These are phyloP conservation scores for Ophion ellenae DNA, from an alignment of 2,888 invertebrate genomes.

Conservation along the genomic window DNA sequence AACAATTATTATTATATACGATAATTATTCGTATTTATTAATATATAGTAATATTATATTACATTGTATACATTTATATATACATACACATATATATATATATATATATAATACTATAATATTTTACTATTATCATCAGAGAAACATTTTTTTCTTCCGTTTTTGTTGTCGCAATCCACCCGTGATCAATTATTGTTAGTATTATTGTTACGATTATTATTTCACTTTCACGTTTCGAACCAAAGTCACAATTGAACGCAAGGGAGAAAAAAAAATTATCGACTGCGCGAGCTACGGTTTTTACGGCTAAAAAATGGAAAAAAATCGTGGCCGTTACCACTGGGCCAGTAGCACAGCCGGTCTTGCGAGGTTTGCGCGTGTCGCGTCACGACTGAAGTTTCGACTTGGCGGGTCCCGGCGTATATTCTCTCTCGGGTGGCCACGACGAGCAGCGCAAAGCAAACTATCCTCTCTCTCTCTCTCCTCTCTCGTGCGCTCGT, in stretches of 20 bases:
- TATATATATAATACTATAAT: background rate
- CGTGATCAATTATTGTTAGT: slow-evolving; percentile 8
- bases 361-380: slow-evolving; percentile 77
- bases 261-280: background rate
- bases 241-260: background rate
- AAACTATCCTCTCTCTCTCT: slow-evolving; percentile 52
- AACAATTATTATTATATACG: background rate
- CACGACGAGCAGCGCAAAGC: slow-evolving; percentile 54
- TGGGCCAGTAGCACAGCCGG: slow-evolving; percentile 34
- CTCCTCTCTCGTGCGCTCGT: slow-evolving; percentile 55
- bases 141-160: slow-evolving; percentile 26
- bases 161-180: background rate
- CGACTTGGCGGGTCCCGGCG: slow-evolving; percentile 75
- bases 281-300: background rate
- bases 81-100: too few relatives aligned
- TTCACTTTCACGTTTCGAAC: slow-evolving; percentile 11
- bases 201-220: slow-evolving; percentile 10
- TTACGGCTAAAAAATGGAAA: background rate
- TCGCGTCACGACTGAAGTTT: slow-evolving; percentile 82
- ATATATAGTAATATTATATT: background rate
- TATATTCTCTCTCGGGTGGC: slow-evolving; percentile 74
- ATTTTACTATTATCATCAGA: background rate
- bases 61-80: background rate
- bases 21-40: background rate
- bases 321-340: slow-evolving; percentile 1